Percentiles rank a stretch among this genome's conserved stretches.
Conservation (phyloP, 2,797 vertebrate genomes). For the Hephaestus fuliginosus region DNA sequence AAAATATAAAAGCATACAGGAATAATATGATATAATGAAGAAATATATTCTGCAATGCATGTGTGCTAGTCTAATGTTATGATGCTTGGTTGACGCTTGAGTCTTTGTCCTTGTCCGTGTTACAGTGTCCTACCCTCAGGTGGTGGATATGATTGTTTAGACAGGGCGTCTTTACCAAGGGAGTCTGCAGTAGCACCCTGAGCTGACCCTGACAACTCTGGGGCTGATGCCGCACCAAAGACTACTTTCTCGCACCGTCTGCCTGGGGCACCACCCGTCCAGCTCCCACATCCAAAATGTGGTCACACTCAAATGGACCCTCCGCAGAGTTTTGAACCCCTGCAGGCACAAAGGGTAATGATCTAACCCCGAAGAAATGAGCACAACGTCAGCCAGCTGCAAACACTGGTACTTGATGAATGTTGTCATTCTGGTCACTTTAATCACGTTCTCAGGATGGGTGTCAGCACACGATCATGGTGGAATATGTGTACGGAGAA, state of each 20-base stretch:
- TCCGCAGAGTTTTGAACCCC: constrained; percentile 56
- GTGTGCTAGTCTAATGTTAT: constrained; percentile 1
- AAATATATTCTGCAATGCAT: neutral
- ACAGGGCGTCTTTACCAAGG: constrained; percentile 64
- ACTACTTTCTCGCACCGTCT: constrained; percentile 42
- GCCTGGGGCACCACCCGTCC: constrained; percentile 56
- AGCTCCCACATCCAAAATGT: constrained; percentile 48
- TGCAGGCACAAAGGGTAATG: constrained; percentile 70
- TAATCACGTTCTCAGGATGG: constrained; percentile 50
- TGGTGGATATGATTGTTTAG: constrained; percentile 58
- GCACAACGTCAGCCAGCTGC: constrained; percentile 25
- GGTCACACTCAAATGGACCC: constrained; percentile 48
- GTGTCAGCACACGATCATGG: constrained; percentile 25
- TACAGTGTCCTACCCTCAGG: constrained; percentile 77
- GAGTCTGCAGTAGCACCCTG: constrained; percentile 63
- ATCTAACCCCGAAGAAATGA: constrained; percentile 71
- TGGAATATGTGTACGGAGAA: constrained; percentile 2
- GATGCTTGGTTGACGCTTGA: constrained; percentile 35
- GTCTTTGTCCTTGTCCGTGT: constrained; percentile 70
- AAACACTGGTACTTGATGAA: constrained; percentile 76
- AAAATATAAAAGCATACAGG: neutral
- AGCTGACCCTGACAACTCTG: constrained; percentile 56
- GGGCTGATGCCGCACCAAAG: constrained; percentile 59
- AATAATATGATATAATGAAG: neutral
- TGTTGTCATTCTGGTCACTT: constrained; percentile 75